These are phyloP conservation scores for Pangasius macronema DNA, from an alignment of 2,797 vertebrate species.

Conservation along the genomic window DNA sequence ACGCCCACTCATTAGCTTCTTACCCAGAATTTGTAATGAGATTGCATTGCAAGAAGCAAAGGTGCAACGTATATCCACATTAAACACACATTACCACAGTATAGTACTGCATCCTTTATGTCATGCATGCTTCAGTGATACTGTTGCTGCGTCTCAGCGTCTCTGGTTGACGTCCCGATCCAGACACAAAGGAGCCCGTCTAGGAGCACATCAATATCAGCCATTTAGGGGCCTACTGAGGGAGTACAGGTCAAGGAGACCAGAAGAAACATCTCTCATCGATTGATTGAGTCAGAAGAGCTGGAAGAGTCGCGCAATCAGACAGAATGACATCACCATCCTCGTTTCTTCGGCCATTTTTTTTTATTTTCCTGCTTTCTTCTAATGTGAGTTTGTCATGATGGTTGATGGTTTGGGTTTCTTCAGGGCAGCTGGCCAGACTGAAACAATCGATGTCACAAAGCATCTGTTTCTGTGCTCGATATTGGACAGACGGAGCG, in stretches of 20 bases:
- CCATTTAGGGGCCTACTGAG: slow-evolving; percentile 38
- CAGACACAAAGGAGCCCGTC: slow-evolving; percentile 33
- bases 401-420: slow-evolving; percentile 45
- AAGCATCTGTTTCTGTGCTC: slow-evolving; percentile 18
- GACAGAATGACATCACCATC: slow-evolving; percentile 29
- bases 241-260: slow-evolving; percentile 42
- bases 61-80: not conserved
- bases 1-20: not conserved
- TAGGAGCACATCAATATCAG: slow-evolving; percentile 42
- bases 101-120: not conserved
- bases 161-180: slow-evolving; percentile 23
- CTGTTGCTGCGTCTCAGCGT: not conserved
- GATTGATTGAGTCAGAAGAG: slow-evolving; percentile 43
- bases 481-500: slow-evolving; percentile 1
- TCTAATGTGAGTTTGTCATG: slow-evolving; percentile 35
- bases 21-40: not conserved
- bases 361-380: slow-evolving; percentile 40
- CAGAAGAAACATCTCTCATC: slow-evolving; percentile 47
- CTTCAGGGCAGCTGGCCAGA: slow-evolving; percentile 45
- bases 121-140: not conserved
- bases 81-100: too few relatives aligned
- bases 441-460: slow-evolving; percentile 47
- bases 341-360: slow-evolving; percentile 7
- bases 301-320: slow-evolving; percentile 35
- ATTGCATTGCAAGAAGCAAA: not conserved